Base-by-base conservation (phyloP, 2,888 invertebrate species). In the Meiosimyza decipiens region DNA sequence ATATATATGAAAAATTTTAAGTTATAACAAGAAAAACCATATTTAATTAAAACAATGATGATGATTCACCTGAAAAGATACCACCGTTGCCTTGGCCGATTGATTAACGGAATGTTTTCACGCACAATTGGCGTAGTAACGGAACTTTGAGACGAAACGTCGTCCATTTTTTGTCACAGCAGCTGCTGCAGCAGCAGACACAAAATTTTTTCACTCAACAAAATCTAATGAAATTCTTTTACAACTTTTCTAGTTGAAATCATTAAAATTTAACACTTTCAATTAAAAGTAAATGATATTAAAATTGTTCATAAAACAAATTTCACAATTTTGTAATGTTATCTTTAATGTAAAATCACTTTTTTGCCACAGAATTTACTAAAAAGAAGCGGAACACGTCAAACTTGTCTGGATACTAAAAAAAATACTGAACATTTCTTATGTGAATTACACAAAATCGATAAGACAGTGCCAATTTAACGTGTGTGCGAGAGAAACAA, bases 21-120 rank as follows among this genome's bases (percentile, higher is more conserved):
- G 49, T 47, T 49, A 64, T n/a, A 49, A 28, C 22, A 18, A 49
- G n/a, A n/a, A 52, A 13, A 65, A 22, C 51, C 16, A 28, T 52
- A 63, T 59, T 47, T 12, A 71, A n/a, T 67, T 49, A 52, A 54
- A 15, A 40, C 63, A 16, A 64, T 33, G 77, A 84, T 87, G 77
- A 84, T 87, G 85, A 87, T 82, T 88, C 88, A 90, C 90, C 90
- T 90, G 84, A 89, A 89, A 87, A 91, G 89, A 80, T 89, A 89
- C 84, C 90, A 89, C 82, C 90, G 89, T 84, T 88, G 89, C 77
- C 88, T 89, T 73, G 91, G 88, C 83, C 91, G 92, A 79, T 90
- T 90, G 84, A 93, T 91, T 81, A 93, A 86, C 67, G 92, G 92
- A 81, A 92, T 91, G 83, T 92, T 92, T 86, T 93, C 92, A 89